A percentile compares a stretch with the other conserved stretches of the same genome.
phyloP scores from a whole-genome alignment of 2,888 invertebrate species.

The Frankliniella fusca region DNA sequence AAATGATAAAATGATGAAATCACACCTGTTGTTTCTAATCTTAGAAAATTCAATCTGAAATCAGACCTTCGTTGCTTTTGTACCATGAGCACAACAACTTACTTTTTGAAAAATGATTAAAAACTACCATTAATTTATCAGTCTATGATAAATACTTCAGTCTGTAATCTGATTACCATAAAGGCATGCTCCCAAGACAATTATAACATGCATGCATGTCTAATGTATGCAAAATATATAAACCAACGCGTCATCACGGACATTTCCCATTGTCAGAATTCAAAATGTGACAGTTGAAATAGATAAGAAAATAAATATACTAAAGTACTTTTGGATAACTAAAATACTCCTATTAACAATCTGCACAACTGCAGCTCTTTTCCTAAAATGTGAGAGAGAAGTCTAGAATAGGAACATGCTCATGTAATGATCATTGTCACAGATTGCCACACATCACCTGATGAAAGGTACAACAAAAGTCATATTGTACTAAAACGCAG shows the following conservation, averaged over 20 bases:
- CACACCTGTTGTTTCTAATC: too few relatives aligned
- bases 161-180: too few relatives aligned
- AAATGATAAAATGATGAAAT: too few relatives aligned
- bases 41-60: too few relatives aligned
- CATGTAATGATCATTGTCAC: neutral
- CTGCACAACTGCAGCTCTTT: neutral
- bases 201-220: too few relatives aligned
- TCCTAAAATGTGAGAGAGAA: neutral
- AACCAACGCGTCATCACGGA: too few relatives aligned
- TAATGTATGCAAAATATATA: too few relatives aligned
- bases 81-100: too few relatives aligned
- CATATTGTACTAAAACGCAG: neutral
- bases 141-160: neutral
- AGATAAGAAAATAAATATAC: conserved; percentile 8
- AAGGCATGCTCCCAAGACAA: too few relatives aligned
- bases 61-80: too few relatives aligned
- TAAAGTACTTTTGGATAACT: conserved; percentile 1
- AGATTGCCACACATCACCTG: neutral
- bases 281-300: neutral
- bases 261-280: too few relatives aligned
- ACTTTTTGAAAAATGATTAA: neutral
- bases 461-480: neutral
- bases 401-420: conserved; percentile 5
- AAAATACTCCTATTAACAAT: conserved; percentile 9
- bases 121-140: neutral